Percentiles rank a stretch among this genome's conserved stretches.
These are phyloP conservation scores for Pungitius pungitius DNA, from an alignment of 2,113 vertebrate genomes.

Conservation along the genomic window DNA sequence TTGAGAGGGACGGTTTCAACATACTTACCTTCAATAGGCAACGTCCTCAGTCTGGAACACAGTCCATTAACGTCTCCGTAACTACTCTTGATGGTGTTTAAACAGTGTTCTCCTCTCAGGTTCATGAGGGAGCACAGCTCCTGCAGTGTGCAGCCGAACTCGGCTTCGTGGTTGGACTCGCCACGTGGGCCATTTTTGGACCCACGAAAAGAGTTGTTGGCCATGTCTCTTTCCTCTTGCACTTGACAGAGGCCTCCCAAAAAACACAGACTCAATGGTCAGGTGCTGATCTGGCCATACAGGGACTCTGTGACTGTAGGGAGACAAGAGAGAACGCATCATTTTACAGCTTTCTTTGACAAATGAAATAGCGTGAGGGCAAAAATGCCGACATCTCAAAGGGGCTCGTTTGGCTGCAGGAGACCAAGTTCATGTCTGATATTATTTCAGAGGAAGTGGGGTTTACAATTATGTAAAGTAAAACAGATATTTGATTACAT, in stretches of 20 bases:
- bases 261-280: slow-evolving; percentile 57
- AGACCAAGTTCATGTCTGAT: background rate
- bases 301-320: slow-evolving; percentile 52
- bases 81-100: slow-evolving; percentile 87
- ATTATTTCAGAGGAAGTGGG: background rate
- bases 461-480: background rate
- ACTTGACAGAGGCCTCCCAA: slow-evolving; percentile 76
- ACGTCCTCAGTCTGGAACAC: slow-evolving; percentile 92
- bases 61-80: slow-evolving; percentile 92
- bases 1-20: background rate
- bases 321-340: background rate
- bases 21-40: slow-evolving; percentile 89
- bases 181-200: slow-evolving; percentile 86
- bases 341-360: background rate
- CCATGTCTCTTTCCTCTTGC: slow-evolving; percentile 83
- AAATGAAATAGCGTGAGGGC: background rate
- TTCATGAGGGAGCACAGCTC: slow-evolving; percentile 95
- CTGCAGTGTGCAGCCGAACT: slow-evolving; percentile 88
- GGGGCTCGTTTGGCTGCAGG: too few relatives aligned
- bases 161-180: slow-evolving; percentile 87
- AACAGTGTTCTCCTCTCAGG: slow-evolving; percentile 88
- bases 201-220: slow-evolving; percentile 90
- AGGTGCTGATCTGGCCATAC: slow-evolving; percentile 39
- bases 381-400: background rate
- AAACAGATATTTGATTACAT: too few relatives aligned